A percentile compares a stretch with the other conserved stretches of the same genome.
phyloP scores from a whole-genome alignment of 1,140 invertebrate genomes.

The Coboldia fuscipes region DNA sequence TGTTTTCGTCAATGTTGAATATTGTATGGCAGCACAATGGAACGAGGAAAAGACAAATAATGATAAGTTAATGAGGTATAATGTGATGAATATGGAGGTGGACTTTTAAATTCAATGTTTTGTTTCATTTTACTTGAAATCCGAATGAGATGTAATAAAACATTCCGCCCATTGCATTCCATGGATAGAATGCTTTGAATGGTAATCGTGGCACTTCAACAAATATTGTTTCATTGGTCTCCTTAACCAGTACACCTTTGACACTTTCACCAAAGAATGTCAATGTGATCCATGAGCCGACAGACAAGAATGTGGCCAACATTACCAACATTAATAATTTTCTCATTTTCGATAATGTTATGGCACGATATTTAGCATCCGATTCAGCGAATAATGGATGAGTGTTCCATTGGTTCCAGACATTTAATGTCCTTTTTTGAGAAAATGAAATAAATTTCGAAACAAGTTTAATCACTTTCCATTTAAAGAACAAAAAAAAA shows the following conservation, averaged over 20 bases:
- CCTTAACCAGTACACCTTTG: slow-evolving; percentile 37
- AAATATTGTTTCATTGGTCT: slow-evolving; percentile 44
- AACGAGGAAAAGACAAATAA: neutral
- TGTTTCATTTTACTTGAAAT: slow-evolving; percentile 30
- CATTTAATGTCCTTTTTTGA: slow-evolving; percentile 34
- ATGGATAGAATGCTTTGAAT: slow-evolving; percentile 54
- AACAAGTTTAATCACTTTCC: neutral
- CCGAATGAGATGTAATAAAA: slow-evolving; percentile 38
- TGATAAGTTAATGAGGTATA: neutral
- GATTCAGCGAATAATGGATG: slow-evolving; percentile 69
- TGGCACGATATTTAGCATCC: slow-evolving; percentile 47
- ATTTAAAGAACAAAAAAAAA: neutral
- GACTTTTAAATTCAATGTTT: slow-evolving; percentile 10
- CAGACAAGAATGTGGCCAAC: slow-evolving; percentile 31
- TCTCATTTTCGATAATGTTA: slow-evolving; percentile 53
- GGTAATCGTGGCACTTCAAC: slow-evolving; percentile 49
- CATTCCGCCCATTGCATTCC: slow-evolving; percentile 39
- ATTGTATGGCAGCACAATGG: neutral
- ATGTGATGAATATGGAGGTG: neutral
- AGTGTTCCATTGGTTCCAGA: slow-evolving; percentile 61
- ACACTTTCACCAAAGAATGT: slow-evolving; percentile 57
- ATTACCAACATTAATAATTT: slow-evolving; percentile 43
- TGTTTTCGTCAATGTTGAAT: neutral
- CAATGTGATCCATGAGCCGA: slow-evolving; percentile 43
- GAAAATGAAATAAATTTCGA: neutral